phyloP scores from a whole-genome alignment of 2,888 invertebrate genomes.

The Clunio marinus region DNA sequence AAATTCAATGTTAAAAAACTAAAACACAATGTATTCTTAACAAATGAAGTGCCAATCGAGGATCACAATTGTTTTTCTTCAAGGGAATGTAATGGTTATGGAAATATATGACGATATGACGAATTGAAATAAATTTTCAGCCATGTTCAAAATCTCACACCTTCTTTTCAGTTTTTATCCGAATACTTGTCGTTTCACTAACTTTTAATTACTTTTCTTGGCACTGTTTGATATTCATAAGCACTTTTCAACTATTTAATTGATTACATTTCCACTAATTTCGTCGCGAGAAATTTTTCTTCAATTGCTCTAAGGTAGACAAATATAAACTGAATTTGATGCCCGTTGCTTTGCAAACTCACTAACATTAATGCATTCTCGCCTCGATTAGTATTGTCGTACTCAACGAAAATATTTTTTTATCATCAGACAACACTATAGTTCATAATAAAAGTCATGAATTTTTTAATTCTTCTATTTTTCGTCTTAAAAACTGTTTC shows the following conservation, averaged over 20 bases:
- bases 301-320: too few species aligned
- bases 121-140: slow-evolving; percentile 26
- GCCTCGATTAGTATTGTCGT: neutral
- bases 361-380: neutral
- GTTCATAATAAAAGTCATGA: neutral
- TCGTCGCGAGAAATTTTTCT: too few species aligned
- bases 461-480: neutral
- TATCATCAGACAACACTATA: neutral
- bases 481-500: neutral
- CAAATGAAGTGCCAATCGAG: neutral
- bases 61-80: neutral
- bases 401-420: neutral
- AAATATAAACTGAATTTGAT: too few species aligned
- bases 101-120: neutral
- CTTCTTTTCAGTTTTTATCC: slow-evolving; percentile 19
- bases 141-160: slow-evolving; percentile 33
- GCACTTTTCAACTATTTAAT: slow-evolving; percentile 13
- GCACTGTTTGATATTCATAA: slow-evolving; percentile 29
- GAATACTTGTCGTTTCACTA: neutral
- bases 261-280: neutral
- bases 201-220: neutral
- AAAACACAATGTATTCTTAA: neutral
- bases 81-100: neutral
- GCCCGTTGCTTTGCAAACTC: neutral
- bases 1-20: neutral